Evolutionary conservation across 2,797 vertebrate species (phyloP).

Genomic region (Micrastur ruficollis): DNA sequence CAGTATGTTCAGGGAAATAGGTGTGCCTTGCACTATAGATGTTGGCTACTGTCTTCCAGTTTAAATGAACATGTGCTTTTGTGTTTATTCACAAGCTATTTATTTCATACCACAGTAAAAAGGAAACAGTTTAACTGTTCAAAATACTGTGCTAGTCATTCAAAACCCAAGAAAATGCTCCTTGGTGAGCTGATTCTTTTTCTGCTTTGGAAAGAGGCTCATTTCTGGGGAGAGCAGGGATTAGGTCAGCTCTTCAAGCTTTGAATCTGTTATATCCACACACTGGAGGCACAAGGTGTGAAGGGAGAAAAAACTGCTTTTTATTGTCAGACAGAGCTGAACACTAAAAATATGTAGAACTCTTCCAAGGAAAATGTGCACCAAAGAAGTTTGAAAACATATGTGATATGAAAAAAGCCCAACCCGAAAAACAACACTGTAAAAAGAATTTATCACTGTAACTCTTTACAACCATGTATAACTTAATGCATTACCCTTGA

Average conservation of each 20-base stretch:
- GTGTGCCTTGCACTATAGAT: neutral
- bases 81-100: neutral
- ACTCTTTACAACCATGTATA: neutral
- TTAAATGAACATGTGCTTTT: neutral
- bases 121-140: neutral
- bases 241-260: neutral
- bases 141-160: neutral
- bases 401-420: neutral
- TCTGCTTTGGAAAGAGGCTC: neutral
- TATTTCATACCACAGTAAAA: neutral
- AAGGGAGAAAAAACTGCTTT: neutral
- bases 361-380: neutral
- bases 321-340: neutral
- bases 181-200: neutral
- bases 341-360: neutral
- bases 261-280: neutral
- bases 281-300: neutral
- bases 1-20: neutral
- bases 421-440: neutral
- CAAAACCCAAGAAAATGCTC: neutral
- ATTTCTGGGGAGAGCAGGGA: neutral
- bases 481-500: neutral
- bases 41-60: neutral
- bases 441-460: neutral
- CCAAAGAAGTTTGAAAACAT: neutral